These are phyloP conservation scores for Phainopepla nitens DNA, from an alignment of 2,113 vertebrate species.

Conservation along the genomic window DNA sequence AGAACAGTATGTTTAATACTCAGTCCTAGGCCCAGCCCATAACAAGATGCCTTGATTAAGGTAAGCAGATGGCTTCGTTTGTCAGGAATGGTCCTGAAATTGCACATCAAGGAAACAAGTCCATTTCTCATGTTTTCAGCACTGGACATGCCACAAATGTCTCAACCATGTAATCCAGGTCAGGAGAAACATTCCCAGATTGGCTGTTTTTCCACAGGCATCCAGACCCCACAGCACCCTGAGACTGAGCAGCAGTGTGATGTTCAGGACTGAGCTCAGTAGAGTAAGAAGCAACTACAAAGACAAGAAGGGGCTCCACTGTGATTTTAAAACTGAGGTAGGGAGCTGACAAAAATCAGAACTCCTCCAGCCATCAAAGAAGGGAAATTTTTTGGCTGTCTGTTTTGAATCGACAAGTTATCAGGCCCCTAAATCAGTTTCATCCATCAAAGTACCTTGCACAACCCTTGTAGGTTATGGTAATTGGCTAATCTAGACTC, in stretches of 20 bases:
- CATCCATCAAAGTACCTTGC: background rate
- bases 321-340: background rate
- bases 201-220: background rate
- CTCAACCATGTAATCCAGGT: background rate
- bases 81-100: slow-evolving; percentile 19
- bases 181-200: background rate
- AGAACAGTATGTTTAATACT: slow-evolving; percentile 57
- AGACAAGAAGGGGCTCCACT: background rate
- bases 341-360: background rate
- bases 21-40: slow-evolving; percentile 34
- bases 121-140: slow-evolving; percentile 6
- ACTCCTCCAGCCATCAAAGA: background rate
- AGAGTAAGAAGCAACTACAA: background rate
- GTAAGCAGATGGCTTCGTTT: slow-evolving; percentile 53
- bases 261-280: background rate
- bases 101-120: background rate
- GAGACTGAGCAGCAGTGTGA: background rate
- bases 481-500: background rate
- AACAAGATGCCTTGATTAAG: slow-evolving; percentile 66
- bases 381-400: background rate
- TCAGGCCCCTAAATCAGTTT: background rate
- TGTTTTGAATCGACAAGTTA: background rate
- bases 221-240: background rate
- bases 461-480: background rate
- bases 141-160: background rate